These are phyloP conservation scores for Erinaceus europaeus DNA, from an alignment of 2,113 vertebrate species.

Conservation along the genomic window DNA sequence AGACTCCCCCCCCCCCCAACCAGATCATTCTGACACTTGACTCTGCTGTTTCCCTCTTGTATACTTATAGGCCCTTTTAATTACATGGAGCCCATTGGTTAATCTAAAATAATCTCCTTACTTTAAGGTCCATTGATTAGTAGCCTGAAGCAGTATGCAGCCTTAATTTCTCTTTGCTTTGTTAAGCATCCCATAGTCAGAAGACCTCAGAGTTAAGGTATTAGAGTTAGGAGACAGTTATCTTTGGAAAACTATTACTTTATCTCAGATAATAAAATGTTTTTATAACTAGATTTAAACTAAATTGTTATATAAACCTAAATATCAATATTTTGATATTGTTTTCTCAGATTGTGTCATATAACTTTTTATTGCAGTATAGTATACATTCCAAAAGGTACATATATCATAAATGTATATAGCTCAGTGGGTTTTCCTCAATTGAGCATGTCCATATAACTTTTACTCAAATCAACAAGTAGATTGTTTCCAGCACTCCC, in stretches of 20 bases:
- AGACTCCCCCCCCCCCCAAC: neutral
- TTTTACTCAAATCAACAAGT: neutral
- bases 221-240: neutral
- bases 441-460: neutral
- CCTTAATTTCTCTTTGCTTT: neutral
- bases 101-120: neutral
- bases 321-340: neutral
- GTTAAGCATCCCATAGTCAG: neutral
- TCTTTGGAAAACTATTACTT: neutral
- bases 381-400: neutral
- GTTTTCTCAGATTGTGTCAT: neutral
- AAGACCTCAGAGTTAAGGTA: neutral
- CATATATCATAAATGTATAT: neutral
- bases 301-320: neutral
- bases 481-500: neutral
- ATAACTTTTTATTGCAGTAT: neutral
- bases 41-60: neutral
- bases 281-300: neutral
- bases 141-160: neutral
- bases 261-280: neutral
- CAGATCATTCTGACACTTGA: neutral
- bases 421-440: neutral
- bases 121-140: neutral
- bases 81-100: neutral
- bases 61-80: neutral